Evolutionary conservation across 2,888 invertebrate genomes (phyloP).

Genomic region (Ommatoiulus sabulosus): DNA sequence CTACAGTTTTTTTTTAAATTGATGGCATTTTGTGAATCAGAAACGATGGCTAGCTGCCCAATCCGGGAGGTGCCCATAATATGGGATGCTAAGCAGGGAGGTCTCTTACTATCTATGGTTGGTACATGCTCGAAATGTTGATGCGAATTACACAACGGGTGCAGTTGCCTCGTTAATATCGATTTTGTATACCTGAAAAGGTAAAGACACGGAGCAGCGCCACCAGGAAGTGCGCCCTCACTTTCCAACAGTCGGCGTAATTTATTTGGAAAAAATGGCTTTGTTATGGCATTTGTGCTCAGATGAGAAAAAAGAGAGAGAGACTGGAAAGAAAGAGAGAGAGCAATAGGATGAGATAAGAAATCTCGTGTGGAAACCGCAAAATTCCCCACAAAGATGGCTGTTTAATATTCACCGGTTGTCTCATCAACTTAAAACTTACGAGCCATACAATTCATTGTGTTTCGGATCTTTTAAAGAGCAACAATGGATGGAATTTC

Average conservation of each 20-base stretch:
- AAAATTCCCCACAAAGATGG: slow-evolving; percentile 45
- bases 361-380: slow-evolving; percentile 33
- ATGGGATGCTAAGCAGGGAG: background rate
- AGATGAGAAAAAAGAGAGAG: slow-evolving; percentile 27
- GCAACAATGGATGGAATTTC: slow-evolving; percentile 48
- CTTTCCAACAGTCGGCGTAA: slow-evolving; percentile 43
- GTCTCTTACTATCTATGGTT: slow-evolving; percentile 29
- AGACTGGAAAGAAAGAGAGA: background rate
- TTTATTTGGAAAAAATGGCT: slow-evolving; percentile 46
- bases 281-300: slow-evolving; percentile 45
- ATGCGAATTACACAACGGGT: slow-evolving; percentile 47
- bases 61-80: background rate
- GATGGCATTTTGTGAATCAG: background rate
- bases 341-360: slow-evolving; percentile 13
- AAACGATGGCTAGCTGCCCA: background rate
- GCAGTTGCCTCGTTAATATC: slow-evolving; percentile 29
- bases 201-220: slow-evolving; percentile 41
- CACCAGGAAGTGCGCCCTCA: slow-evolving; percentile 41
- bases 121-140: slow-evolving; percentile 44
- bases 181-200: slow-evolving; percentile 47
- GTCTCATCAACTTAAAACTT: slow-evolving; percentile 48
- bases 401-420: slow-evolving; percentile 47
- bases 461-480: slow-evolving; percentile 39
- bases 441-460: slow-evolving; percentile 40
- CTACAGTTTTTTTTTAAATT: background rate